Percentiles rank a stretch among this genome's conserved stretches.
These are phyloP conservation scores for Diglossa cyanea DNA, from an alignment of 2,797 vertebrate species.

Conservation along the genomic window DNA sequence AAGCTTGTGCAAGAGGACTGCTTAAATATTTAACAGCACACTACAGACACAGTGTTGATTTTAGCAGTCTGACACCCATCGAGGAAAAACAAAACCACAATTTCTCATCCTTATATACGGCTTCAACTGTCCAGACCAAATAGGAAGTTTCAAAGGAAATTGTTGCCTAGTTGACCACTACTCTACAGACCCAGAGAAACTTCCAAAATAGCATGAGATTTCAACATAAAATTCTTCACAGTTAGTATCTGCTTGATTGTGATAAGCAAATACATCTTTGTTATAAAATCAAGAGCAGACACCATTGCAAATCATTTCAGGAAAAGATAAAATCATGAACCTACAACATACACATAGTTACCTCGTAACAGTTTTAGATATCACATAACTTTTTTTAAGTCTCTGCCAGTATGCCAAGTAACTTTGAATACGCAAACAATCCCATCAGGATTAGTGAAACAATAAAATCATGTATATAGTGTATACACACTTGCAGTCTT, in stretches of 20 bases:
- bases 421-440: not conserved
- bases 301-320: not conserved
- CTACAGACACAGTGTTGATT: not conserved
- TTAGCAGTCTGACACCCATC: not conserved
- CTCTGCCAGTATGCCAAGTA: not conserved
- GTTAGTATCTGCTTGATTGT: not conserved
- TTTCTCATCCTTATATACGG: not conserved
- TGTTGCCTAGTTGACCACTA: not conserved
- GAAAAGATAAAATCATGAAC: not conserved
- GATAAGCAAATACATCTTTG: not conserved
- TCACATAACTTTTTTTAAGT: fast-evolving
- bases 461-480: not conserved
- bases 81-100: not conserved
- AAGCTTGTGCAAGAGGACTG: not conserved
- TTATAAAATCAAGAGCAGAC: not conserved
- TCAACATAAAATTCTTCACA: not conserved
- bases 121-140: not conserved
- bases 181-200: not conserved
- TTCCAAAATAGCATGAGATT: not conserved
- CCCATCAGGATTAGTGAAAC: not conserved
- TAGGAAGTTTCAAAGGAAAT: not conserved
- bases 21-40: constrained; percentile 6
- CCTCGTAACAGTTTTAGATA: not conserved
- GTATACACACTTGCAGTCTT: not conserved
- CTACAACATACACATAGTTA: not conserved